Evolutionary conservation across 2,113 vertebrate genomes (phyloP).

Genomic region (Barbus barbus): DNA sequence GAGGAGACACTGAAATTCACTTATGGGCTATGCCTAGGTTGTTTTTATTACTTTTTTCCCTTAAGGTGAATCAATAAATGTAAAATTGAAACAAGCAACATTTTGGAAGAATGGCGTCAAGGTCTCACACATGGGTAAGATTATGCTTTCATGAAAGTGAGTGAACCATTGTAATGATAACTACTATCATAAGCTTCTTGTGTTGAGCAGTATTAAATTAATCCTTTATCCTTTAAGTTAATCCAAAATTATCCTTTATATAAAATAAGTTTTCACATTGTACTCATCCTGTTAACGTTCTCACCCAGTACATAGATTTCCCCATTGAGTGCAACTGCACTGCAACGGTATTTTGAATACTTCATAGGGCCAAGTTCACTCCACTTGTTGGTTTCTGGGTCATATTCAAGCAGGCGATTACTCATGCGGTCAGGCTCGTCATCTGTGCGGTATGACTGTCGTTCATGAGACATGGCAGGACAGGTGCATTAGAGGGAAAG

Average conservation of each 20-base stretch:
- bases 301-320: slow-evolving; percentile 95
- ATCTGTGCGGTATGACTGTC: slow-evolving; percentile 86
- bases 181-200: background rate
- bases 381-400: slow-evolving; percentile 89
- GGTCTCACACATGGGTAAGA: background rate
- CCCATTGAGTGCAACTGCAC: slow-evolving; percentile 80
- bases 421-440: slow-evolving; percentile 95
- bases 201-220: background rate
- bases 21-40: no score
- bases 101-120: background rate
- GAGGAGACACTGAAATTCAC: slow-evolving; percentile 35
- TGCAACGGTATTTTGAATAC: slow-evolving; percentile 93
- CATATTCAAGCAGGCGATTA: slow-evolving; percentile 87
- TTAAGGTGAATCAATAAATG: background rate
- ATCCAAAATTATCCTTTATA: background rate
- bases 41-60: background rate
- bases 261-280: background rate
- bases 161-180: background rate
- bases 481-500: slow-evolving; percentile 54
- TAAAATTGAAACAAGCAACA: background rate
- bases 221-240: no score
- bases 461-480: slow-evolving; percentile 54
- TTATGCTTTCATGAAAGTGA: background rate
- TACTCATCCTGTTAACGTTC: slow-evolving; percentile 47
- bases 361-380: slow-evolving; percentile 84